These are phyloP conservation scores for Thalassoma bifasciatum DNA, from an alignment of 2,113 vertebrate genomes.

Conservation along the genomic window DNA sequence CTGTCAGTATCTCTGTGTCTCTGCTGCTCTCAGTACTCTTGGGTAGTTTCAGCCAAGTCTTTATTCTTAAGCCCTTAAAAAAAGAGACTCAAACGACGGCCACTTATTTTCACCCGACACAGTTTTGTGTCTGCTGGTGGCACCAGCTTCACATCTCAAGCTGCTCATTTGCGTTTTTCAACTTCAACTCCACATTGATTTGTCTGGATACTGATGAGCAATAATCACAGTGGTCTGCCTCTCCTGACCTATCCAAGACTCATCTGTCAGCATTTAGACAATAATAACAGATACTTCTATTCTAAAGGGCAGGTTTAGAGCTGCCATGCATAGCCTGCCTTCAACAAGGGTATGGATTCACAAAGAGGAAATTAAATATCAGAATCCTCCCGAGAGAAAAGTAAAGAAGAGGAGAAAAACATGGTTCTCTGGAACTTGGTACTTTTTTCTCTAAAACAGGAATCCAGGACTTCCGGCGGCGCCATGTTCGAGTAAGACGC, in stretches of 20 bases:
- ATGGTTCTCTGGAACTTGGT: slow-evolving; percentile 13
- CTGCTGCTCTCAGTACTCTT: slow-evolving; percentile 32
- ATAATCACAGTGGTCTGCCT: slow-evolving; percentile 45
- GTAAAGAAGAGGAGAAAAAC: slow-evolving; percentile 2
- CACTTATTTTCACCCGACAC: slow-evolving; percentile 24
- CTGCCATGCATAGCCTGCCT: background rate
- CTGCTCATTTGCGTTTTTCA: slow-evolving; percentile 23
- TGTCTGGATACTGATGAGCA: slow-evolving; percentile 35
- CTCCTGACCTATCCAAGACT: slow-evolving; percentile 43
- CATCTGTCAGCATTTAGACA: slow-evolving; percentile 55
- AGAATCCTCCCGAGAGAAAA: background rate
- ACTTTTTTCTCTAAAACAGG: slow-evolving; percentile 44
- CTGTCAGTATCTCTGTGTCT: slow-evolving; percentile 50
- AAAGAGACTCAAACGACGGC: slow-evolving; percentile 19
- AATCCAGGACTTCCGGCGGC: no score
- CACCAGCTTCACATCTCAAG: slow-evolving; percentile 7
- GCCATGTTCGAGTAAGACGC: no score
- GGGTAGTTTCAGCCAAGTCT: slow-evolving; percentile 31
- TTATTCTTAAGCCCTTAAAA: slow-evolving; percentile 33
- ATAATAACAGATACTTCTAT: slow-evolving; percentile 30
- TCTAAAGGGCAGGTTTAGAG: slow-evolving; percentile 40
- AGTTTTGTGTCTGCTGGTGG: slow-evolving; percentile 26
- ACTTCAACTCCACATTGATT: slow-evolving; percentile 29
- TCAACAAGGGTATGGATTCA: background rate
- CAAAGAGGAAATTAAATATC: background rate